Percentiles rank a stretch among this genome's conserved stretches.
These are phyloP conservation scores for Hydrozoanthus tunicans DNA, from an alignment of 64 coral and sea anemone species.

Conservation along the genomic window DNA sequence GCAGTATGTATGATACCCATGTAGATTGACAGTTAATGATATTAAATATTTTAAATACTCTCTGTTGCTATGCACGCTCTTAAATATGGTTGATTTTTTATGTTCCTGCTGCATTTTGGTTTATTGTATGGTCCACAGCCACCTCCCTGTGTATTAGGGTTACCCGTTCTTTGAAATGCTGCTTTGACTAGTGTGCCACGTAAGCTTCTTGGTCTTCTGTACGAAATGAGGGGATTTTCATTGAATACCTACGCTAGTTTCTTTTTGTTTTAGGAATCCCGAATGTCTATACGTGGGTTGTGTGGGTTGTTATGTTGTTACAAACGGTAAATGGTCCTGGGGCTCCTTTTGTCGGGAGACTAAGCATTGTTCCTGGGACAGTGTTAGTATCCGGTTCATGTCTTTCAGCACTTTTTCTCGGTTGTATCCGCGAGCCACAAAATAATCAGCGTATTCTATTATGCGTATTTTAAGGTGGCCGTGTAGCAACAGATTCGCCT, in stretches of 20 bases:
- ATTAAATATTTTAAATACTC: neutral
- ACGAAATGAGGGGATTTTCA: neutral
- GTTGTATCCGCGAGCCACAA: too few relatives aligned
- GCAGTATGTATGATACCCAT: too few relatives aligned
- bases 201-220: slow-evolving; percentile 3
- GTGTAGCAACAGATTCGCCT: too few relatives aligned
- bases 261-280: neutral
- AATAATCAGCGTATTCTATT: too few relatives aligned
- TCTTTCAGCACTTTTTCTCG: too few relatives aligned
- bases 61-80: neutral
- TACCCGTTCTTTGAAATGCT: neutral
- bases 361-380: too few relatives aligned
- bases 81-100: neutral
- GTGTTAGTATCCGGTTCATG: too few relatives aligned
- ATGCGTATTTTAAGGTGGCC: too few relatives aligned
- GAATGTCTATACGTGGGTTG: slow-evolving; percentile 20
- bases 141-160: too few relatives aligned
- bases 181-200: neutral
- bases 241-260: neutral
- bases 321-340: neutral
- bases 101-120: neutral
- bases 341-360: too few relatives aligned
- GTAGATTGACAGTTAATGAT: too few relatives aligned
- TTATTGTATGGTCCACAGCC: neutral
- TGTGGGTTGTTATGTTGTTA: slow-evolving; percentile 3